Evolutionary conservation across 2,113 vertebrate species (phyloP).

Genomic region (Gallinago jamesoni): DNA sequence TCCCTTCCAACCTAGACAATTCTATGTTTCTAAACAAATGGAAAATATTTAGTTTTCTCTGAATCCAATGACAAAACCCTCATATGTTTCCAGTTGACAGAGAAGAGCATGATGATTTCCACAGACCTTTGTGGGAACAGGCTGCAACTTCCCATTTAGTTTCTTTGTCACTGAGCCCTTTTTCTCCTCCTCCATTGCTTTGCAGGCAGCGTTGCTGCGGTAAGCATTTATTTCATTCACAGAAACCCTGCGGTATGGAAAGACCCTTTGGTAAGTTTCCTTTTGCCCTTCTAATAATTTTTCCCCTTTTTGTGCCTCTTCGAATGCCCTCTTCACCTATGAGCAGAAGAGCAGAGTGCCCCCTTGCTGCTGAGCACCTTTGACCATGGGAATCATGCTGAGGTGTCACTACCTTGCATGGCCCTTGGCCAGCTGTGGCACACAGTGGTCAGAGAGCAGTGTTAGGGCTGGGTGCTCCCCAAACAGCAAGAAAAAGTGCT

Average conservation of each 20-base stretch:
- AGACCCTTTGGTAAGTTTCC: constrained; percentile 55
- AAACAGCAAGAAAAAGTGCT: neutral
- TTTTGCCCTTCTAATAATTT: neutral
- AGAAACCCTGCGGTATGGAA: constrained; percentile 58
- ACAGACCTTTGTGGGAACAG: neutral
- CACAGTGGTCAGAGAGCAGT: neutral
- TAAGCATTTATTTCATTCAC: constrained; percentile 64
- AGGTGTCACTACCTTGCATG: fast-evolving
- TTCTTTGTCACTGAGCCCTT: neutral
- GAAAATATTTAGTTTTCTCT: neutral
- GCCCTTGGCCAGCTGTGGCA: neutral
- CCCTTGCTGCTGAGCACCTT: neutral
- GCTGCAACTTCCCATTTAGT: neutral
- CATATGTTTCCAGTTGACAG: neutral
- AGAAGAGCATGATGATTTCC: neutral
- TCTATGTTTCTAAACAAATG: neutral
- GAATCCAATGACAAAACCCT: neutral
- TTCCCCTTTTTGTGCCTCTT: neutral
- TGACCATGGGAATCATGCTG: neutral
- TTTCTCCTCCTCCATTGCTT: neutral
- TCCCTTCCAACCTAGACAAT: too few relatives aligned
- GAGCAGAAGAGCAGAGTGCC: neutral
- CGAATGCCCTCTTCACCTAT: neutral
- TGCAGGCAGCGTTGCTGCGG: neutral
- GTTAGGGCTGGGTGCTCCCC: neutral